Percentiles rank a stretch among this genome's conserved stretches.
These are phyloP conservation scores for Babyrousa celebensis DNA, from an alignment of 2,797 vertebrate species.

Conservation along the genomic window DNA sequence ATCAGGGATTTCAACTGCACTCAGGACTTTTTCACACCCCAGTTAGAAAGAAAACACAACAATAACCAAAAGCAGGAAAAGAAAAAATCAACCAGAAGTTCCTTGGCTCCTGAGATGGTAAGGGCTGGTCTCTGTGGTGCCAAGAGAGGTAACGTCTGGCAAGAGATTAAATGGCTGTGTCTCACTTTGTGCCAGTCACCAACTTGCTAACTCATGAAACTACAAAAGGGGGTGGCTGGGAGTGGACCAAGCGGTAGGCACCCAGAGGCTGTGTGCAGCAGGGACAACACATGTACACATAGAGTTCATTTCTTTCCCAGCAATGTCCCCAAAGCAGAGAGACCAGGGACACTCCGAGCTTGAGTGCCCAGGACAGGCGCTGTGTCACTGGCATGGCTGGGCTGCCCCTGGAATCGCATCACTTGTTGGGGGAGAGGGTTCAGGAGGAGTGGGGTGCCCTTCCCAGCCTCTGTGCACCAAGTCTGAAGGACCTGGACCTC, in stretches of 20 bases:
- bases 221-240: constrained; percentile 91
- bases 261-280: constrained; percentile 92
- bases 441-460: neutral
- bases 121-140: constrained; percentile 88
- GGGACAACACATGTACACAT: constrained; percentile 95
- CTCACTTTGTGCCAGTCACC: constrained; percentile 89
- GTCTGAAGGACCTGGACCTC: neutral
- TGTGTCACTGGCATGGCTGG: neutral
- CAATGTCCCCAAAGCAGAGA: neutral
- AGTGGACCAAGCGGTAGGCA: constrained; percentile 84
- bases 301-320: constrained; percentile 65
- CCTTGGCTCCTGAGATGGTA: constrained; percentile 93
- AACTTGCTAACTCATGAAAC: constrained; percentile 90
- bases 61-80: constrained; percentile 81
- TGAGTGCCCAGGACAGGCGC: no score
- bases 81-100: constrained; percentile 89
- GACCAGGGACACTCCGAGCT: neutral
- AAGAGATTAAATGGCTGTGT: constrained; percentile 89
- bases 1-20: constrained; percentile 94
- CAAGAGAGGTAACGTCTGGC: constrained; percentile 83
- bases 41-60: constrained; percentile 91
- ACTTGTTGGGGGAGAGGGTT: neutral
- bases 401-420: neutral
- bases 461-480: neutral
- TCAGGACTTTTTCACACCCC: constrained; percentile 93